A percentile compares a stretch with the other conserved stretches of the same genome.
phyloP scores from a whole-genome alignment of 2,113 vertebrate species.

The human region DNA sequence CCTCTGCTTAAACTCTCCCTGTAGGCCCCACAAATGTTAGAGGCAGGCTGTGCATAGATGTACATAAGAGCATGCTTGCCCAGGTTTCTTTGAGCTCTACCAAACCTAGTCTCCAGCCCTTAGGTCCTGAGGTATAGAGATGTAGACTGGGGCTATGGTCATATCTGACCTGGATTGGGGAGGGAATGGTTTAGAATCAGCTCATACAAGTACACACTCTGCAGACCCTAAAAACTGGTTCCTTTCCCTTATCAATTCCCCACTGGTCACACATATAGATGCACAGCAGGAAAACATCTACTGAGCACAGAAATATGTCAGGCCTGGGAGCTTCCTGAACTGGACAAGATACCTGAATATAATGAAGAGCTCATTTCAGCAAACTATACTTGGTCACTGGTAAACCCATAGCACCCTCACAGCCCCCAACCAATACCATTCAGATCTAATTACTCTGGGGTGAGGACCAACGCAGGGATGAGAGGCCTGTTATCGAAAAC shows the following conservation, averaged over 20 bases:
- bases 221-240: neutral
- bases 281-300: neutral
- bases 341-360: neutral
- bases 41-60: neutral
- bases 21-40: neutral
- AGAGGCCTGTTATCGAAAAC: neutral
- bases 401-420: neutral
- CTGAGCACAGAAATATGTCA: neutral
- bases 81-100: rapidly evolving
- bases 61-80: rapidly evolving
- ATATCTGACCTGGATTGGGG: neutral
- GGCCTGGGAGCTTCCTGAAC: neutral
- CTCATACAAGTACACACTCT: neutral
- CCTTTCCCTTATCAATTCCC: neutral
- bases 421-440: neutral
- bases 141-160: neutral
- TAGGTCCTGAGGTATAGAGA: neutral
- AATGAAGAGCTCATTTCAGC: constrained; percentile 6
- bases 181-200: neutral
- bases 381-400: neutral
- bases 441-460: constrained; percentile 29
- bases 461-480: neutral
- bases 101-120: neutral
- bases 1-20: neutral
- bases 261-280: too few relatives aligned